Base-by-base conservation (phyloP, 2,797 vertebrate genomes). In the Urophycis tenuis region DNA sequence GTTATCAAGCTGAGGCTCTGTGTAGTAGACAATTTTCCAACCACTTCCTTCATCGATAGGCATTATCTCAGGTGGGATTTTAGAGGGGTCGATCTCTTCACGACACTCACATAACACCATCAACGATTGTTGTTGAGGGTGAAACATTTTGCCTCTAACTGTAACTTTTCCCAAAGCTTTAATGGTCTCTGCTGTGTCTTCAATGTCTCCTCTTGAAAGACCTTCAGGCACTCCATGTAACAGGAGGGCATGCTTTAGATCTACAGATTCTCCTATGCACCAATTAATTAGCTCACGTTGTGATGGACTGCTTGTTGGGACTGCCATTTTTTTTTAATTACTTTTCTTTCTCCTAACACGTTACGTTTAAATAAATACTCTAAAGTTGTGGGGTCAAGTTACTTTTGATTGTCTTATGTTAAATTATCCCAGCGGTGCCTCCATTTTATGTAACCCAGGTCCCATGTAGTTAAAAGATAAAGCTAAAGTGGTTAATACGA, bases 61-160 rank as follows among this genome's bases (percentile, higher is more conserved):
- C 17, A 34, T 10, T 15, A 74, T 19, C 19, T 76, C 25, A 14
- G 71, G 31, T 29, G 74, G 80, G 22, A 81, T 36, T 29, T 49
- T 73, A 17, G 49, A 25, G 5, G 70, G 19, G 25, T 79, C 74
- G 17, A 78, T 19, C 19, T 30, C n/a, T 41, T 76, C 74, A 49
- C 12, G 78, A 14, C 77, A 78, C 39, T 78, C 75, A 64, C 72
- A 77, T 11, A 77, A 49, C 17, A 81, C 77, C 3, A 29, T 64
- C 10, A n/a, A n/a, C n/a, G n/a, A n/a, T n/a, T n/a, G n/a, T n/a
- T 29, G 49, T n/a, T 64, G 71, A 2, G 4, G 5, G 32, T 70
- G 41, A 31, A 31, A 77, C 10, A 36, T 72, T 10, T 73, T 15
- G 31, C 75, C 81, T 69, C 25, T n/a, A n/a, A n/a, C n/a, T n/a